Base-by-base conservation (phyloP, 2,888 invertebrate genomes). In the Lacanobia oleracea region DNA sequence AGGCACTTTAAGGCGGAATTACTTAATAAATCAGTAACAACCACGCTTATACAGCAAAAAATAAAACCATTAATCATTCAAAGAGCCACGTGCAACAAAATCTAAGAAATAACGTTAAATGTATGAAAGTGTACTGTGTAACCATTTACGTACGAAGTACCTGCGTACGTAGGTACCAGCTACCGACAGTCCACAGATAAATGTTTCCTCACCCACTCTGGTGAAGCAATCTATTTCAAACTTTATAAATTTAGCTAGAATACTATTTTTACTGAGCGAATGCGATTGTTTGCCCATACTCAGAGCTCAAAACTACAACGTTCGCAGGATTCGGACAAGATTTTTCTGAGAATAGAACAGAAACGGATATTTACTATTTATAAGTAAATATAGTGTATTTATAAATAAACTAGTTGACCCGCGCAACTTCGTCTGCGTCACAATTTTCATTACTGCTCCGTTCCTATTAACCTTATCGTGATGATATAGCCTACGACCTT, bases 81-180 rank as follows among this genome's bases (percentile, higher is more conserved):
- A 53, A 23, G 14, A 16, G 16, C 33, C 27, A 48, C n/a, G 23
- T 33, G 51, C 43, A 2, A 43, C 16, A 60, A 50, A 18, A 68
- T 61, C 18, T 50, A 43, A 27, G 54, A 68, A 68, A 60, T 9
- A 37, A 54, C 10, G 59, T 37, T 2, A 33, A n/a, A 69, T 74
- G 27, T 77, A 61, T 43, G 43, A 59, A 18, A 57, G 16, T 50
- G n/a, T n/a, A n/a, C n/a, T n/a, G n/a, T n/a, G 43, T 79, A 77
- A 79, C 78, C 4, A 79, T 73, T 62, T 60, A 73, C 63, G 33
- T 67, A 23, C 23, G 37, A 33, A 51, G 54, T 63, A 79, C 53
- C 62, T 66, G 37, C 54, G 37, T 16, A 53, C 53, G 61, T 48
- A 60, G 10, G 18, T 27, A 18, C 27, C 45, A 27, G 63, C 51